These are phyloP conservation scores for Chydorus sphaericus DNA, from an alignment of 2,888 invertebrate species.

Conservation along the genomic window DNA sequence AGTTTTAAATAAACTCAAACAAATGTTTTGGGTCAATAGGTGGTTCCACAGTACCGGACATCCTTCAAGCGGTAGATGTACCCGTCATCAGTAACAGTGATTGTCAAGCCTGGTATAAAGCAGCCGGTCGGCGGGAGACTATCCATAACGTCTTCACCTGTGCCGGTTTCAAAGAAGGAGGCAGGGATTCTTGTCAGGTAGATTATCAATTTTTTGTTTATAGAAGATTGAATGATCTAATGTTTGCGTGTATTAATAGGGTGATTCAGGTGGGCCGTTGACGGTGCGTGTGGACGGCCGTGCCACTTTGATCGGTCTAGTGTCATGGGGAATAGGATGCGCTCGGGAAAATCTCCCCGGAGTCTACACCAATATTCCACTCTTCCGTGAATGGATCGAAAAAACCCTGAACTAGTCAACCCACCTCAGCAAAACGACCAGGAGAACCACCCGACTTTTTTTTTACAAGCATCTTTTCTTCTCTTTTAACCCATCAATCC, in stretches of 20 bases:
- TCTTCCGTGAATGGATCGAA: constrained; percentile 82
- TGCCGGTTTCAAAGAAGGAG: constrained; percentile 81
- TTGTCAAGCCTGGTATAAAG: constrained; percentile 83
- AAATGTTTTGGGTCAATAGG: constrained; percentile 22
- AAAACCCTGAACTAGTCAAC: constrained; percentile 40
- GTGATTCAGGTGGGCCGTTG: constrained; percentile 70
- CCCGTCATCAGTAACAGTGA: constrained; percentile 70
- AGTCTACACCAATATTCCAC: constrained; percentile 82
- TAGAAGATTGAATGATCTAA: background rate
- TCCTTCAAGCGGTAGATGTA: constrained; percentile 43
- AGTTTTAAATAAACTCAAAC: background rate
- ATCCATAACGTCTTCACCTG: constrained; percentile 86
- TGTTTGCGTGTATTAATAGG: constrained; percentile 26
- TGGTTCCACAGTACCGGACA: constrained; percentile 58
- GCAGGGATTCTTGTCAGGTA: constrained; percentile 43
- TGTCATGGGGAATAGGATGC: constrained; percentile 84
- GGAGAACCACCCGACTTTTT: too few species aligned
- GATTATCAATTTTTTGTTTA: background rate
- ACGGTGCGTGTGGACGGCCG: constrained; percentile 71
- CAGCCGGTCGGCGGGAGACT: constrained; percentile 76
- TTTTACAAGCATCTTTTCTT: too few species aligned
- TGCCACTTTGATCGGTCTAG: constrained; percentile 71
- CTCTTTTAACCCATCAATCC: too few species aligned
- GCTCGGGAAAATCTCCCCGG: constrained; percentile 79
- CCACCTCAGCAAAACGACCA: too few species aligned